phyloP scores from a whole-genome alignment of 2,113 vertebrate genomes.

The Grantiella picta region DNA sequence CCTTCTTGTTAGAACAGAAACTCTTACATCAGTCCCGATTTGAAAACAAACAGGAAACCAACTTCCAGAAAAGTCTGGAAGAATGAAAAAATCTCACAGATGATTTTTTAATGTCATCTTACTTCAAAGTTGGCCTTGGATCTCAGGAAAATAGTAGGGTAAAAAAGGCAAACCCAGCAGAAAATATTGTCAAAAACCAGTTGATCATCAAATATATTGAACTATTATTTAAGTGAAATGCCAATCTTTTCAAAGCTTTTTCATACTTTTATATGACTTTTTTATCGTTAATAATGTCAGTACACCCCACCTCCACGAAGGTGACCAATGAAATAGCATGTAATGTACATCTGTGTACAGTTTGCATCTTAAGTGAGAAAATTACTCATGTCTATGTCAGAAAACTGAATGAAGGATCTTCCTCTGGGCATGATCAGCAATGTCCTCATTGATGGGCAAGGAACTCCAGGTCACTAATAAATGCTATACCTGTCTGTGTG shows the following conservation, averaged over 20 bases:
- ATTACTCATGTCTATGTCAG: neutral
- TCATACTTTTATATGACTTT: neutral
- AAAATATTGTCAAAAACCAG: neutral
- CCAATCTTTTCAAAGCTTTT: neutral
- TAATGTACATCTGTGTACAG: neutral
- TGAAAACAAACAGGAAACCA: neutral
- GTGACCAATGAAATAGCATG: neutral
- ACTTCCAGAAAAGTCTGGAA: neutral
- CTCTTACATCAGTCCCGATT: neutral
- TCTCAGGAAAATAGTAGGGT: neutral
- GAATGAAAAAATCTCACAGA: neutral
- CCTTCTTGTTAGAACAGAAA: neutral
- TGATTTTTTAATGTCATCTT: neutral
- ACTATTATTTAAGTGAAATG: neutral
- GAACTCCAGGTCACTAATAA: neutral
- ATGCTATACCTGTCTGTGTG: fast-evolving
- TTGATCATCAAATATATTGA: neutral
- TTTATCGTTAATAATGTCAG: neutral
- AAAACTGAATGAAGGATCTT: neutral
- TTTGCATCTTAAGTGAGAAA: neutral
- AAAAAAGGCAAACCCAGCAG: neutral
- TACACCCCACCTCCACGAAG: neutral
- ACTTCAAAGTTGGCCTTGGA: neutral
- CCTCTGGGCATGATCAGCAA: neutral
- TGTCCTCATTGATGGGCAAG: neutral